A percentile compares a stretch with the other conserved stretches of the same genome.
Evolutionary conservation across 1,140 invertebrate species (phyloP).

Genomic region (Drosophila setifemur): DNA sequence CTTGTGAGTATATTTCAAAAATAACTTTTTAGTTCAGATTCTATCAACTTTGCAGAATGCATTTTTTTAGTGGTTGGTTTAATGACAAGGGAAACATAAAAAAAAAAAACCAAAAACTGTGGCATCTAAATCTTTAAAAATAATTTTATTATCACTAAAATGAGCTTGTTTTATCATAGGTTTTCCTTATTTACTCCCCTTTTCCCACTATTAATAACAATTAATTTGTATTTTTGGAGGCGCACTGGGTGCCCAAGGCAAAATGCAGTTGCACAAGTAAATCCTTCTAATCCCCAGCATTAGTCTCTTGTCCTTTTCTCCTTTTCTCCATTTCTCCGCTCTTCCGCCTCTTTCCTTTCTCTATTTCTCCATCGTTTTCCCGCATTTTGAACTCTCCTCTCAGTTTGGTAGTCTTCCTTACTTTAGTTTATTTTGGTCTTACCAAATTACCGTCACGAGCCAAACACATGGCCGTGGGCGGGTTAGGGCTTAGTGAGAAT

Average conservation of each 20-base stretch:
- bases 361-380: neutral
- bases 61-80: too few relatives aligned
- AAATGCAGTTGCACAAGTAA: constrained; percentile 73
- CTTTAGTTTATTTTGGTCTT: constrained; percentile 35
- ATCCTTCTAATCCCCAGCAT: constrained; percentile 76
- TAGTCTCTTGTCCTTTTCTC: constrained; percentile 47
- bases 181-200: neutral
- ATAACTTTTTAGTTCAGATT: too few relatives aligned
- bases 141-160: too few relatives aligned
- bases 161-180: neutral
- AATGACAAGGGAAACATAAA: too few relatives aligned
- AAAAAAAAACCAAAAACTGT: too few relatives aligned
- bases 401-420: neutral
- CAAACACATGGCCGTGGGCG: neutral
- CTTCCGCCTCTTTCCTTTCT: neutral
- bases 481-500: too few relatives aligned
- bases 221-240: constrained; percentile 68
- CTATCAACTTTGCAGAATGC: too few relatives aligned
- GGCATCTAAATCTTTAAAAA: too few relatives aligned
- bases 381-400: constrained; percentile 4
- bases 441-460: constrained; percentile 68
- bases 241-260: constrained; percentile 23
- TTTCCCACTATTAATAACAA: constrained; percentile 40
- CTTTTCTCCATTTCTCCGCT: neutral
- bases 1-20: too few relatives aligned